phyloP scores from a whole-genome alignment of 2,888 invertebrate genomes.

The Seira sanloemensis region DNA sequence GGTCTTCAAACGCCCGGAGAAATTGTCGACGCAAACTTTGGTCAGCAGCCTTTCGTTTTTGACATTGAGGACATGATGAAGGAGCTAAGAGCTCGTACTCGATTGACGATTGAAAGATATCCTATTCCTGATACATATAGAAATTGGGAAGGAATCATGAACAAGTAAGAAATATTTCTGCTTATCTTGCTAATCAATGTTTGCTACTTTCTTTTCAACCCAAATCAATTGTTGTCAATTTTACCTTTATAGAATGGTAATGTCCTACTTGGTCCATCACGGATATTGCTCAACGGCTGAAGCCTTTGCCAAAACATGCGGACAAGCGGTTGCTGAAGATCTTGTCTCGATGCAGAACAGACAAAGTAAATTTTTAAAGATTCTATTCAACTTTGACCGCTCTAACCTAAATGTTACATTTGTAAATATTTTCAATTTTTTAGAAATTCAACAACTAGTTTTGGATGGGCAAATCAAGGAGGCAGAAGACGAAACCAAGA shows the following conservation, averaged over 20 bases:
- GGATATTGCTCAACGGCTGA: constrained; percentile 96
- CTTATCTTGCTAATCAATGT: constrained; percentile 13
- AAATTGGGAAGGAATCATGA: constrained; percentile 94
- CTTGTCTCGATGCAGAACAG: constrained; percentile 95
- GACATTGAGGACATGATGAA: constrained; percentile 98
- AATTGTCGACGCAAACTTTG: constrained; percentile 98
- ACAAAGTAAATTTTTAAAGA: constrained; percentile 83
- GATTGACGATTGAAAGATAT: constrained; percentile 89
- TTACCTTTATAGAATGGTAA: constrained; percentile 88
- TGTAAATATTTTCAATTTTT: no score
- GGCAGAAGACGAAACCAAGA: constrained; percentile 92
- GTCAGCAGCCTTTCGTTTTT: constrained; percentile 97
- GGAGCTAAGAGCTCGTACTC: constrained; percentile 89
- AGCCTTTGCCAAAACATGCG: constrained; percentile 93
- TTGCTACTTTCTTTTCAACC: not conserved
- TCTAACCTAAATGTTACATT: not conserved
- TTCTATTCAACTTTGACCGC: constrained; percentile 6
- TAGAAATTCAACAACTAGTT: constrained; percentile 95
- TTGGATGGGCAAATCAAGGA: constrained; percentile 95
- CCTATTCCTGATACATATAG: constrained; percentile 90
- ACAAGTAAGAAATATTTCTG: constrained; percentile 84
- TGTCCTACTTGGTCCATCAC: constrained; percentile 97
- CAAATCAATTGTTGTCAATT: not conserved
- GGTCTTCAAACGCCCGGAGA: constrained; percentile 99
- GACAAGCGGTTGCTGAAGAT: constrained; percentile 93